These are phyloP conservation scores for Tanypteryx hageni DNA, from an alignment of 2,888 invertebrate species.

Conservation along the genomic window DNA sequence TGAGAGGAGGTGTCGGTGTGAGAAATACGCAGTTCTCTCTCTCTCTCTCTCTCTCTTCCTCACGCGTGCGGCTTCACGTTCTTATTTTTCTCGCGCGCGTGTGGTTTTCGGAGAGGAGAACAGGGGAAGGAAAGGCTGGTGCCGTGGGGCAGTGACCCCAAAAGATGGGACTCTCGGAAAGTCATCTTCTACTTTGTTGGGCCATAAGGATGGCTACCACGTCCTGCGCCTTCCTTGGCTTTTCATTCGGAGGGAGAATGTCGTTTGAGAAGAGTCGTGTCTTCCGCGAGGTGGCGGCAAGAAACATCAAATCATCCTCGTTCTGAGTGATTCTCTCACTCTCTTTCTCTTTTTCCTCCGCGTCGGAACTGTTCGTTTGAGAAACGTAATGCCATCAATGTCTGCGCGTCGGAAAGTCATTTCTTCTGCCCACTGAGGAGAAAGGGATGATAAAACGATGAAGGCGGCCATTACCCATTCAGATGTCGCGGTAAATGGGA, in stretches of 20 bases:
- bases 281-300: background rate
- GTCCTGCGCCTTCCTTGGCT: background rate
- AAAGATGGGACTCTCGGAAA: background rate
- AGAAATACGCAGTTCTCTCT: constrained; percentile 25
- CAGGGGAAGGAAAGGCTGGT: background rate
- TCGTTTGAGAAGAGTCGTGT: constrained; percentile 2
- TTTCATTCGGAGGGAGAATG: background rate
- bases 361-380: background rate
- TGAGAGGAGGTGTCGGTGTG: constrained; percentile 19
- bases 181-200: background rate
- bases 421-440: background rate
- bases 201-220: background rate
- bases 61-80: background rate
- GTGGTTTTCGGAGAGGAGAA: constrained; percentile 13
- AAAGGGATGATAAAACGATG: background rate
- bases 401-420: background rate
- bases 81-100: background rate
- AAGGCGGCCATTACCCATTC: background rate
- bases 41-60: constrained; percentile 19
- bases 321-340: constrained; percentile 5
- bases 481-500: background rate
- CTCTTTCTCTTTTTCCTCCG: background rate
- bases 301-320: constrained; percentile 32
- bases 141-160: constrained; percentile 23
- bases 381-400: background rate